A percentile compares a stretch with the other conserved stretches of the same genome.
Evolutionary conservation across 2,888 invertebrate species (phyloP).

Genomic region (Cheilosia vernalis): DNA sequence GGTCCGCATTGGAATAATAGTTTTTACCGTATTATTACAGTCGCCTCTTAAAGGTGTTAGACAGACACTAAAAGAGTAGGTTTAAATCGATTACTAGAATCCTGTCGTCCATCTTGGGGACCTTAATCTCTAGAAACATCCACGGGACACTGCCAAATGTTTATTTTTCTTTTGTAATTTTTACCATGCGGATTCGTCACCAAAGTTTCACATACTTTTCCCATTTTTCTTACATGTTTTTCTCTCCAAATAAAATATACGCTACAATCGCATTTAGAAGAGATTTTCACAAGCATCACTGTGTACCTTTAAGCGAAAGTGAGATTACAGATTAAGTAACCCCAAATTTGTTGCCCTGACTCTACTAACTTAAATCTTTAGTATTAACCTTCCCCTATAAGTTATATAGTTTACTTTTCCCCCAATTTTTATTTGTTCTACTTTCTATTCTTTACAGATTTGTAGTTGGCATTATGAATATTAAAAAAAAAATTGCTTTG

Average conservation of each 20-base stretch:
- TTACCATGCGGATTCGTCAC: too few relatives aligned
- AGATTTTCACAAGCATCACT: background rate
- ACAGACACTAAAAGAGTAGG: too few relatives aligned
- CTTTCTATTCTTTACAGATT: constrained; percentile 72
- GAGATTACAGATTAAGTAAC: background rate
- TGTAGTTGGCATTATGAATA: constrained; percentile 66
- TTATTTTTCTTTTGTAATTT: too few relatives aligned
- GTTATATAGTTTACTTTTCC: constrained; percentile 28
- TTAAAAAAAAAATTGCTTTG: constrained; percentile 53
- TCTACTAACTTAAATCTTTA: constrained; percentile 22
- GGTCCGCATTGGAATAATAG: too few relatives aligned
- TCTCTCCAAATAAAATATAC: background rate
- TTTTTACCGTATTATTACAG: too few relatives aligned
- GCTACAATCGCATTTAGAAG: background rate
- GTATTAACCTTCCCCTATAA: constrained; percentile 8
- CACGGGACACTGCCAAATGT: too few relatives aligned
- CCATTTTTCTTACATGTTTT: too few relatives aligned
- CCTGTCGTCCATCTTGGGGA: too few relatives aligned
- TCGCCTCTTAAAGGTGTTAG: too few relatives aligned
- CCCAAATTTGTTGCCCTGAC: background rate
- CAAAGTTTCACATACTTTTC: too few relatives aligned
- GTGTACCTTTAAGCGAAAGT: constrained; percentile 16
- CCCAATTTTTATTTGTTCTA: constrained; percentile 61
- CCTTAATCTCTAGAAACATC: too few relatives aligned
- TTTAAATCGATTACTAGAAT: too few relatives aligned